Conservation (phyloP, 2,797 vertebrate genomes). For the Miichthys miiuy region DNA sequence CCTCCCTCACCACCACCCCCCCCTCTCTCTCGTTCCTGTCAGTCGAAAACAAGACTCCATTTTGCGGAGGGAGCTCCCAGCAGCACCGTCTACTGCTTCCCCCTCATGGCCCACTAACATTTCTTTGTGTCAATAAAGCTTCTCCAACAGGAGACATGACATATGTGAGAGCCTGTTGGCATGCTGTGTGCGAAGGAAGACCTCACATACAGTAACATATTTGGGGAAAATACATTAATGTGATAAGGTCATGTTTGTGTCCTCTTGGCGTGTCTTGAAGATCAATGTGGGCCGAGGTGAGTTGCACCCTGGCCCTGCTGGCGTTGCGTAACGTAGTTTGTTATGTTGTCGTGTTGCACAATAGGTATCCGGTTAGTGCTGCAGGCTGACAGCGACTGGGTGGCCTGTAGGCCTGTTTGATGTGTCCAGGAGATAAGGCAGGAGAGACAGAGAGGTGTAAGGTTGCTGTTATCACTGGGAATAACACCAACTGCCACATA, state of each 20-base stretch:
- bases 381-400: slow-evolving; percentile 59
- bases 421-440: slow-evolving; percentile 71
- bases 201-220: not conserved
- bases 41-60: slow-evolving; percentile 75
- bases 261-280: slow-evolving; percentile 38
- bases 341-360: slow-evolving; percentile 74
- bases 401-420: slow-evolving; percentile 68
- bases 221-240: not conserved
- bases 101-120: slow-evolving; percentile 46
- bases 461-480: slow-evolving; percentile 67
- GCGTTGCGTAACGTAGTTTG: slow-evolving; percentile 65
- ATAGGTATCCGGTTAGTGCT: slow-evolving; percentile 68
- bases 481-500: slow-evolving; percentile 46
- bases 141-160: slow-evolving; percentile 33
- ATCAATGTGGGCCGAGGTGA: slow-evolving; percentile 50
- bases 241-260: slow-evolving; percentile 55
- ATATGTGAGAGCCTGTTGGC: slow-evolving; percentile 19
- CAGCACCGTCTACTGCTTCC: slow-evolving; percentile 40
- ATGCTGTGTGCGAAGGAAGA: not conserved
- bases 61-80: slow-evolving; percentile 67
- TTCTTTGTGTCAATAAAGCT: slow-evolving; percentile 57
- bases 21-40: slow-evolving; percentile 43
- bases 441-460: slow-evolving; percentile 64
- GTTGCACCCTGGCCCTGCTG: slow-evolving; percentile 40
- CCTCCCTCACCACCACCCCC: not conserved